Base-by-base conservation (phyloP, 2,113 vertebrate species). In the Percina caprodes region DNA sequence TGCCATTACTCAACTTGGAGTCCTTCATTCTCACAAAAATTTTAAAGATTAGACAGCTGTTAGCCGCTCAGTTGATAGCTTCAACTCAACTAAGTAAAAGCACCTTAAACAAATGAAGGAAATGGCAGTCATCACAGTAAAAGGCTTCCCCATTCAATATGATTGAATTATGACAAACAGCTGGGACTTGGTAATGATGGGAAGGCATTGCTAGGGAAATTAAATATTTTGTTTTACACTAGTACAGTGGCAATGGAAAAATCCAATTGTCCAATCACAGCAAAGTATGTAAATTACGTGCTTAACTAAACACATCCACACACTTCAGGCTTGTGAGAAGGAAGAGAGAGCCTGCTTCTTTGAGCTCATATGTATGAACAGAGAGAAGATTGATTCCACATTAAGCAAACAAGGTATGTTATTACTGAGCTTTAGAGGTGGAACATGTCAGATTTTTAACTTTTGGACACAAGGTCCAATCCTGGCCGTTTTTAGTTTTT, bases 1-100 rank as follows among this genome's bases (percentile, higher is more conserved):
- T 77, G 45, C 72, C 39, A 56, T 65, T 62, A 74, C 60, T 76
- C 24, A 33, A 60, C 63, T 62, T 59, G 48, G 35, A 71, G 55
- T 59, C 33, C 42, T 73, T 69, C 60, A 61, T 56, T 69, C 26
- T 63, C 46, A 65, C 14, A 13, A 48, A 33, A 21, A 69, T 80
- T 45, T 72, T 8, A n/a, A 11, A 33, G 14, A 16, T 24, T 6
- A 39, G 39, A 58, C 12, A 54, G 77, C 55, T 19, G 3, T 69
- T 54, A 59, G 9, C 18, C 45, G 77, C 45, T 10, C 1, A 62
- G 77, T 45, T 18, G 6, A 54, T 54, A 59, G 21, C 18, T 18
- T 15, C 26, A 19, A 66, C 6, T 52, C 39, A 72, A 9, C 18
- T 10, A 15, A n/a, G 42, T 73, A 56, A 52, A 68, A 52, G 8